Evolutionary conservation across 2,113 vertebrate genomes (phyloP).

Genomic region (Microcebus ravelobensis): DNA sequence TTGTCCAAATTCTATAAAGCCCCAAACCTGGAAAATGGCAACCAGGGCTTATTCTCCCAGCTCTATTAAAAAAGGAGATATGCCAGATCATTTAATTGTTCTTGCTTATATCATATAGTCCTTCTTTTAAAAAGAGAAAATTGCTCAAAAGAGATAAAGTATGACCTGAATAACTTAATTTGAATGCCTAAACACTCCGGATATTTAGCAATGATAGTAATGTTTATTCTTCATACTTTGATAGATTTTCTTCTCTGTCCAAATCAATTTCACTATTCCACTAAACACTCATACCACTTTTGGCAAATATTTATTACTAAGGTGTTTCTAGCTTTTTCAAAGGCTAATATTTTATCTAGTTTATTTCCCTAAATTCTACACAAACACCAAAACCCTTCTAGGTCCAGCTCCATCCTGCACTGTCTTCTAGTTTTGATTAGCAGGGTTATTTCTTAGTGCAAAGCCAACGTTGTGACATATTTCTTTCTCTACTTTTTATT

Average conservation of each 20-base stretch:
- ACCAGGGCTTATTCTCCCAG: background rate
- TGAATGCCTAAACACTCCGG: conserved; percentile 7
- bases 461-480: background rate
- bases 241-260: background rate
- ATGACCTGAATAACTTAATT: background rate
- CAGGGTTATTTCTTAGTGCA: background rate
- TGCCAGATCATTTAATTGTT: background rate
- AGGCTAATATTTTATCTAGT: background rate
- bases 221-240: conserved; percentile 29
- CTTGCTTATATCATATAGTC: background rate
- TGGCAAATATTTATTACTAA: background rate
- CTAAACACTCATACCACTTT: background rate
- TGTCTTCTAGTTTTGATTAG: background rate
- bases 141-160: conserved; percentile 47
- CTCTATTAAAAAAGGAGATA: background rate
- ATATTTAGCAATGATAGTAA: conserved; percentile 6
- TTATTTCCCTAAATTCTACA: conserved; percentile 37
- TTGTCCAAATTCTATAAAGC: background rate
- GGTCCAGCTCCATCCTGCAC: background rate
- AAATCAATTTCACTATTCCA: conserved; percentile 37
- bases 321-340: conserved; percentile 29
- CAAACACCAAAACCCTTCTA: background rate
- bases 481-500: conserved; percentile 4
- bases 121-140: background rate
- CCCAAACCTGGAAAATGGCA: background rate